phyloP scores from a whole-genome alignment of 2,888 invertebrate species.

The Geotrupes spiniger region DNA sequence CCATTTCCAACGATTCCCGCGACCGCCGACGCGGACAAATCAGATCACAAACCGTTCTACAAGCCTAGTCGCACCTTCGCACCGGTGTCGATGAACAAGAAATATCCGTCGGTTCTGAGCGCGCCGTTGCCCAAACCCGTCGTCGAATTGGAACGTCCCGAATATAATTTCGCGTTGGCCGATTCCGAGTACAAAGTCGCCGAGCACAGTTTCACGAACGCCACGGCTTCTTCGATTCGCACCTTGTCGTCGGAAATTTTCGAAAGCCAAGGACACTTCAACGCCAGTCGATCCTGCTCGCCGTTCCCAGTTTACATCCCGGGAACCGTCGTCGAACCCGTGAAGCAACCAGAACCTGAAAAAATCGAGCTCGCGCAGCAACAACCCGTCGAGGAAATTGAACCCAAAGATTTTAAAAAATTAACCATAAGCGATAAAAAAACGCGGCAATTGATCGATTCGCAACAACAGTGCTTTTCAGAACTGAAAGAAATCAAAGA shows the following conservation, averaged over 20 bases:
- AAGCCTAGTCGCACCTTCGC: slow-evolving; percentile 31
- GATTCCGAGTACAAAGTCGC: slow-evolving; percentile 34
- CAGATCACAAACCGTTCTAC: slow-evolving; percentile 29
- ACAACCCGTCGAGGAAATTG: background rate
- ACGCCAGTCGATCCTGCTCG: slow-evolving; percentile 41
- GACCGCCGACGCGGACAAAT: background rate
- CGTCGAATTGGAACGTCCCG: slow-evolving; percentile 32
- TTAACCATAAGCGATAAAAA: slow-evolving; percentile 35
- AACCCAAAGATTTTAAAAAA: slow-evolving; percentile 31
- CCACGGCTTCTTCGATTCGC: slow-evolving; percentile 30
- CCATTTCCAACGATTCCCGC: slow-evolving; percentile 41
- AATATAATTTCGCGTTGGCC: slow-evolving; percentile 41
- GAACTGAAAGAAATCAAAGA: slow-evolving; percentile 40
- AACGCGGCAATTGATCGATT: slow-evolving; percentile 36
- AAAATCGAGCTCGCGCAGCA: slow-evolving; percentile 15
- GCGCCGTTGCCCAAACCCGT: slow-evolving; percentile 1
- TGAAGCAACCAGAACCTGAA: slow-evolving; percentile 12
- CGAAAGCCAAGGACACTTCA: slow-evolving; percentile 47
- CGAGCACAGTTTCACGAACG: slow-evolving; percentile 34
- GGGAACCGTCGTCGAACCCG: background rate
- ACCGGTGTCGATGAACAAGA: slow-evolving; percentile 36
- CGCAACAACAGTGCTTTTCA: slow-evolving; percentile 41
- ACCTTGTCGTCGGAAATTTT: slow-evolving; percentile 46
- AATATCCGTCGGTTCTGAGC: slow-evolving; percentile 30
- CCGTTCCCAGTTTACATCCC: slow-evolving; percentile 44